Evolutionary conservation across 2,797 vertebrate species (phyloP), one percentile per base, ranked within the genome.

Genomic region (Enteromius paludinosus): DNA sequence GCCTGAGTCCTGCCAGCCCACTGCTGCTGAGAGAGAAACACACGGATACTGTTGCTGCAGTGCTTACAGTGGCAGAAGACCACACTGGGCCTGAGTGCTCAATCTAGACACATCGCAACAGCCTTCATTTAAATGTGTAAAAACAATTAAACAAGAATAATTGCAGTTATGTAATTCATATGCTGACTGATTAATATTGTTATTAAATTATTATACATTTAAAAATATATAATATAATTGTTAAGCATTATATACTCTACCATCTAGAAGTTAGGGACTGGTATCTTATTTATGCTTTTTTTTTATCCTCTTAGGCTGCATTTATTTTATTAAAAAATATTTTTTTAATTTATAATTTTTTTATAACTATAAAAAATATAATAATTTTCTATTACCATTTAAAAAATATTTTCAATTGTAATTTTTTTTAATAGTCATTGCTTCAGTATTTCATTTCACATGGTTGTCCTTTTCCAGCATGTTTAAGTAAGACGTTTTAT

Each of bases 1-100:
- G 95, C 92, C 96, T 96, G 78, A 96, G 95, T 23, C 91, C 89
- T 25, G 98, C 97, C 65, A 96, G 86, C 59, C 96, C 96, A 0
- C 96, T 96, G 82, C 94, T 92, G 38, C 97, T 97, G 87, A 79
- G 88, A 83, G 84, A 92, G 90, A 90, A 84, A 90, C 71, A 86
- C 38, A 77, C 65, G 30, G 25, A 23, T 79, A 78, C 43, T 33
- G 80, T 87, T 83, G 71, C 66, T 78, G 65, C 14, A 59, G 35
- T 62, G 76, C n/a, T 79, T 65, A 38, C 20, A 74, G 41, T 0
- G n/a, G 65, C 20, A 28, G 49, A 77, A 43, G 81, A 70, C 4
- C 20, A 76, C 72, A 45, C 25, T 25, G 41, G 18, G 69, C 25
- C 69, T 25, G 69, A 79, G 43, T 23, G 49, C 45, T 66, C 15